A percentile compares a stretch with the other conserved stretches of the same genome.
Evolutionary conservation across 2,113 vertebrate genomes (phyloP).

Genomic region (Muscicapa adusta): DNA sequence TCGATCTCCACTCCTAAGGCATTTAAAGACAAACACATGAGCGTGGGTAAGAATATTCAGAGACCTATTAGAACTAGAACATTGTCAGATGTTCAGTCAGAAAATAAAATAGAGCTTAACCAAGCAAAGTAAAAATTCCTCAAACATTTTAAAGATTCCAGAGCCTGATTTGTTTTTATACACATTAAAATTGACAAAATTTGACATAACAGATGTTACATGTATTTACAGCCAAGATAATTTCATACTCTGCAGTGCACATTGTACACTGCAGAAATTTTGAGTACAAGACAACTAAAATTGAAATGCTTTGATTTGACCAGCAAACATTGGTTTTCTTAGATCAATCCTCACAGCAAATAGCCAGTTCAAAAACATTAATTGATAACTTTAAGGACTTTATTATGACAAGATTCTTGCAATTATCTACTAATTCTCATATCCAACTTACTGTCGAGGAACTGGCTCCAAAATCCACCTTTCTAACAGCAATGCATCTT

Average conservation of each 20-base stretch:
- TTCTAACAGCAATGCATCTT: slow-evolving; percentile 92
- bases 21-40: background rate
- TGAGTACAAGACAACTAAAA: background rate
- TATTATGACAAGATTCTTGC: background rate
- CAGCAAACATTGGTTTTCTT: background rate
- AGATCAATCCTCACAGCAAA: background rate
- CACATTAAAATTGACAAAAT: background rate
- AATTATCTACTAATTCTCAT: background rate
- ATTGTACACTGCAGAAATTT: background rate
- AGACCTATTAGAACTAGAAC: background rate
- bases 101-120: background rate
- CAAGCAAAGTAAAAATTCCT: background rate
- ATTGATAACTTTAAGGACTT: background rate
- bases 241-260: background rate
- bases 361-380: background rate
- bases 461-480: slow-evolving; percentile 95
- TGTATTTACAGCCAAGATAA: background rate
- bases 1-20: slow-evolving; percentile 86
- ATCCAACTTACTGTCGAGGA: slow-evolving; percentile 88
- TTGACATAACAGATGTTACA: background rate
- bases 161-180: background rate
- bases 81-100: background rate
- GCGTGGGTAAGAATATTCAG: background rate
- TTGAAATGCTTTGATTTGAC: background rate
- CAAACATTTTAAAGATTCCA: background rate